Conservation (phyloP, 2,797 vertebrate genomes). For the Psittacula derbiana region DNA sequence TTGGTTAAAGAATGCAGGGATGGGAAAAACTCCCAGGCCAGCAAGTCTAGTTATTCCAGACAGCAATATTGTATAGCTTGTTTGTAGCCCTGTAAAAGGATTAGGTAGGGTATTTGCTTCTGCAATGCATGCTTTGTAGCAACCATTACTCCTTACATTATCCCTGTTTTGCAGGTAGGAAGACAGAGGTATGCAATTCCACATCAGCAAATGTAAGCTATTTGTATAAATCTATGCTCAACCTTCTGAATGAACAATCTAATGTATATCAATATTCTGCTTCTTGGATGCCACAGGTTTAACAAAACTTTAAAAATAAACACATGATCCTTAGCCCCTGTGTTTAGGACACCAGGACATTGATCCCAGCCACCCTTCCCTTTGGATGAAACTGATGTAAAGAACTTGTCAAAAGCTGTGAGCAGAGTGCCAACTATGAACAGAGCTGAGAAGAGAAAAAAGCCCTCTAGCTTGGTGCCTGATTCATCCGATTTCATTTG, state of each 20-base stretch:
- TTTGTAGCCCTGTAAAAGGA: background rate
- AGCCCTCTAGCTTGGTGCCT: background rate
- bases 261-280: background rate
- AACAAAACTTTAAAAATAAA: background rate
- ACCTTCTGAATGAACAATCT: background rate
- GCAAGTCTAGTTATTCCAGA: background rate
- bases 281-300: background rate
- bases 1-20: background rate
- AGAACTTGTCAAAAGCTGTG: background rate
- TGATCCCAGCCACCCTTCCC: background rate
- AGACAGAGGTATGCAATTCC: background rate
- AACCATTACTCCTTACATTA: background rate
- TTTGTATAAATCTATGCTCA: background rate
- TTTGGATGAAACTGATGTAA: background rate
- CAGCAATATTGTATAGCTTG: background rate
- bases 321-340: fast-evolving
- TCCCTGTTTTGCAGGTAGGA: background rate
- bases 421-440: background rate
- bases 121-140: background rate
- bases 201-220: background rate
- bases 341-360: background rate
- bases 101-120: background rate
- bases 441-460: background rate
- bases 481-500: background rate
- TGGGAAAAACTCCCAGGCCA: background rate